These are phyloP conservation scores for Drosophila meridionalis DNA, from an alignment of 2,888 invertebrate species.

Conservation along the genomic window DNA sequence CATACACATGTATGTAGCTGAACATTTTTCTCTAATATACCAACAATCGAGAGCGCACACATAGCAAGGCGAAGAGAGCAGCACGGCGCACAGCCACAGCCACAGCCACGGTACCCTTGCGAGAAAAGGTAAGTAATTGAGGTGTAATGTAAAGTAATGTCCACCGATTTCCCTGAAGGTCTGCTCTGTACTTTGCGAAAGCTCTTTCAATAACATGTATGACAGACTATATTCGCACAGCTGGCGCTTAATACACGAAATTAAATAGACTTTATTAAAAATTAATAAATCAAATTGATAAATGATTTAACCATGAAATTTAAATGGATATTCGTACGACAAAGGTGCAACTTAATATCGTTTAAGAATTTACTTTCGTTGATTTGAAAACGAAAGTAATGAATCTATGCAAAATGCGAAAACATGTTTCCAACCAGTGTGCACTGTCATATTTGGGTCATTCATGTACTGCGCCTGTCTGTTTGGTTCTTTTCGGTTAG, in stretches of 20 bases:
- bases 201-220: slow-evolving; percentile 39
- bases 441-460: slow-evolving; percentile 62
- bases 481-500: slow-evolving; percentile 52
- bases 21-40: slow-evolving; percentile 79
- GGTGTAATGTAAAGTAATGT: slow-evolving; percentile 70
- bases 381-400: neutral
- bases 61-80: slow-evolving; percentile 48
- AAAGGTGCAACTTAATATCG: neutral
- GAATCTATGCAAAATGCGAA: slow-evolving; percentile 3
- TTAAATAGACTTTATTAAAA: neutral
- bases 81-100: slow-evolving; percentile 46
- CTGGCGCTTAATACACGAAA: slow-evolving; percentile 33
- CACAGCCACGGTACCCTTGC: slow-evolving; percentile 62
- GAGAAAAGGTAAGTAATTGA: slow-evolving; percentile 70
- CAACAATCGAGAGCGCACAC: slow-evolving; percentile 68
- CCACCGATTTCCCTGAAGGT: slow-evolving; percentile 55
- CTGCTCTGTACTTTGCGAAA: slow-evolving; percentile 40
- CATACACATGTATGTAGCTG: slow-evolving; percentile 52
- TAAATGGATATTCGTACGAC: neutral
- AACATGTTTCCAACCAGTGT: slow-evolving; percentile 54
- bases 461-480: slow-evolving; percentile 61
- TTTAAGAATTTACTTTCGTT: neutral
- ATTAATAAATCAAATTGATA: neutral
- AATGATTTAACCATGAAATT: no score
- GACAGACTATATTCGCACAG: slow-evolving; percentile 27